Evolutionary conservation across 2,888 invertebrate genomes (phyloP).

Genomic region (Lochmaea capreae): DNA sequence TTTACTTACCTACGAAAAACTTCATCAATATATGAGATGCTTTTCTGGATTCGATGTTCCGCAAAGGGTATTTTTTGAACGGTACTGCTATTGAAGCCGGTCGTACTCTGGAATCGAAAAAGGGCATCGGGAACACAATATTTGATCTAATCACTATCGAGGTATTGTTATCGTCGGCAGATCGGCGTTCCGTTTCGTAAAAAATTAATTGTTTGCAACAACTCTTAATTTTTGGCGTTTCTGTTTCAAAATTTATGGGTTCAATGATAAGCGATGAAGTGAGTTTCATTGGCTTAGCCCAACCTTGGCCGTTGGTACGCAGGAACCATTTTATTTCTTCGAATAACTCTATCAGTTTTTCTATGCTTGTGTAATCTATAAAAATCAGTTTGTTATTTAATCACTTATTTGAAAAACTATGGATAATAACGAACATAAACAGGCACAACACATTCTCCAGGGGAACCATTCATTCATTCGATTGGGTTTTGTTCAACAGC

Average conservation of each 20-base stretch:
- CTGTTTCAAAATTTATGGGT: slow-evolving; percentile 44
- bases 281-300: slow-evolving; percentile 63
- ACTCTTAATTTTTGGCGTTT: slow-evolving; percentile 38
- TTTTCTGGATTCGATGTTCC: slow-evolving; percentile 61
- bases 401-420: no score
- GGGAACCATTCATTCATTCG: no score
- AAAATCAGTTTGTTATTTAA: background rate
- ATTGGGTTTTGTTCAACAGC: no score
- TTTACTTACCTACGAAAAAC: slow-evolving; percentile 64
- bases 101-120: slow-evolving; percentile 68
- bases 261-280: slow-evolving; percentile 38
- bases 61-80: slow-evolving; percentile 66
- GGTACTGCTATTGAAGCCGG: slow-evolving; percentile 74
- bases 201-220: slow-evolving; percentile 50
- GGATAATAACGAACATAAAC: background rate
- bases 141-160: slow-evolving; percentile 22
- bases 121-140: slow-evolving; percentile 67
- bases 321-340: slow-evolving; percentile 71
- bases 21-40: slow-evolving; percentile 66
- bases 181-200: slow-evolving; percentile 42
- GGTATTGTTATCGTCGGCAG: slow-evolving; percentile 55
- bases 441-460: background rate
- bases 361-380: slow-evolving; percentile 66
- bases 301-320: slow-evolving; percentile 71
- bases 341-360: slow-evolving; percentile 69